Evolutionary conservation across 2,888 invertebrate genomes (phyloP).

Genomic region (Tenthredo mesomela): DNA sequence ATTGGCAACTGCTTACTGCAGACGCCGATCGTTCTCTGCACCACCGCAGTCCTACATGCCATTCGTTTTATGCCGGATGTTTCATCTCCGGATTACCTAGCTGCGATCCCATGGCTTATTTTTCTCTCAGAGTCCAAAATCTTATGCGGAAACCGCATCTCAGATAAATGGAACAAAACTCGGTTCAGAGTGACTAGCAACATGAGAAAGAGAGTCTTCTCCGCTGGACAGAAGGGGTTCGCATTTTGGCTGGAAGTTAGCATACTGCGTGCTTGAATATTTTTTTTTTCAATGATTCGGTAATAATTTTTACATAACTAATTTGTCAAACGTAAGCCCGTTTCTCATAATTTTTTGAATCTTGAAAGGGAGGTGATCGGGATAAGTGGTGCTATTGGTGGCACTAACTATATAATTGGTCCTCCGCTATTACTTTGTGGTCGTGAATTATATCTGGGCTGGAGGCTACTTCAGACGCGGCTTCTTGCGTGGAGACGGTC

Average conservation of each 20-base stretch:
- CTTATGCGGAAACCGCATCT: not conserved
- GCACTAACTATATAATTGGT: conserved; percentile 9
- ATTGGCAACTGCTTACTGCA: conserved; percentile 46
- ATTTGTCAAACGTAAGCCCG: not conserved
- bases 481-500: not conserved
- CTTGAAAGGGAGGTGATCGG: not conserved
- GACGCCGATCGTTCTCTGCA: conserved; percentile 67
- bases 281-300: not conserved
- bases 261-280: not conserved
- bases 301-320: not conserved
- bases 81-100: conserved; percentile 37
- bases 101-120: not conserved
- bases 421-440: not conserved
- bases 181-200: not conserved
- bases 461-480: not conserved
- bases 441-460: conserved; percentile 1
- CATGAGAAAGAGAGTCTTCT: not conserved
- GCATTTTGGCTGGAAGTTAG: not conserved
- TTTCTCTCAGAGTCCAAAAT: not conserved
- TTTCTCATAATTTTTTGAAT: not conserved
- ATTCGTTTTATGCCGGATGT: conserved; percentile 52
- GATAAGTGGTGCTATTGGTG: conserved; percentile 6
- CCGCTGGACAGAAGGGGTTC: not conserved
- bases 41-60: conserved; percentile 57
- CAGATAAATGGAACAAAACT: not conserved